A percentile compares a stretch with the other conserved stretches of the same genome.
Conservation (phyloP, 2,113 vertebrate species). For the Notarius lentiginosus region DNA sequence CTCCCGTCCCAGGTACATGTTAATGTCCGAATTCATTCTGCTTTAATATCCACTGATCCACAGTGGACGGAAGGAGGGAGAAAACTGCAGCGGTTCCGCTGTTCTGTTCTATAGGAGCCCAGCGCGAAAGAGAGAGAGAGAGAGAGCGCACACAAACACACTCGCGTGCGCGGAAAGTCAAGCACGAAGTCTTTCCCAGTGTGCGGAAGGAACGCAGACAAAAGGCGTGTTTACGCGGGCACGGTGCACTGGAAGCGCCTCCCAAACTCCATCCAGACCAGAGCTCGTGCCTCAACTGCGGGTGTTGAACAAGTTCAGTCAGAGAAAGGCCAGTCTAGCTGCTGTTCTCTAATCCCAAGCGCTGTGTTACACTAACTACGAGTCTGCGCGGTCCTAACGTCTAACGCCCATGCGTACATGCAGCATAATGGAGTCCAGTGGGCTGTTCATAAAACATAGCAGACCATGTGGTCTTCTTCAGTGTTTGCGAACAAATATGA, state of each 20-base stretch:
- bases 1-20: constrained; percentile 77
- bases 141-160: not conserved
- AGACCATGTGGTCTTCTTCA: not conserved
- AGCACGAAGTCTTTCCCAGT: constrained; percentile 56
- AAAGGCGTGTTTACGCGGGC: constrained; percentile 51
- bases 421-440: not conserved
- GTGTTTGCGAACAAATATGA: not conserved
- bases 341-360: not conserved
- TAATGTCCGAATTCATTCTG: constrained; percentile 79
- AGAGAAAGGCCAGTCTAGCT: not conserved
- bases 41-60: constrained; percentile 41
- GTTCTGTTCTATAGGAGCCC: not conserved
- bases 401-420: not conserved
- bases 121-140: constrained; percentile 13
- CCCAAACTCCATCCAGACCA: constrained; percentile 48
- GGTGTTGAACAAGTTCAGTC: not conserved
- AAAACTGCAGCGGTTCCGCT: not conserved
- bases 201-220: constrained; percentile 32
- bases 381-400: constrained; percentile 56
- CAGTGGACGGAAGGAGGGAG: constrained; percentile 15
- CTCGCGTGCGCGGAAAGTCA: constrained; percentile 59
- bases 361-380: constrained; percentile 11
- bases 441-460: not conserved
- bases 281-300: not conserved
- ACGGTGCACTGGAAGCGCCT: constrained; percentile 45